Evolutionary conservation across 2,113 vertebrate species (phyloP).

Genomic region (Acrocephalus kingi): DNA sequence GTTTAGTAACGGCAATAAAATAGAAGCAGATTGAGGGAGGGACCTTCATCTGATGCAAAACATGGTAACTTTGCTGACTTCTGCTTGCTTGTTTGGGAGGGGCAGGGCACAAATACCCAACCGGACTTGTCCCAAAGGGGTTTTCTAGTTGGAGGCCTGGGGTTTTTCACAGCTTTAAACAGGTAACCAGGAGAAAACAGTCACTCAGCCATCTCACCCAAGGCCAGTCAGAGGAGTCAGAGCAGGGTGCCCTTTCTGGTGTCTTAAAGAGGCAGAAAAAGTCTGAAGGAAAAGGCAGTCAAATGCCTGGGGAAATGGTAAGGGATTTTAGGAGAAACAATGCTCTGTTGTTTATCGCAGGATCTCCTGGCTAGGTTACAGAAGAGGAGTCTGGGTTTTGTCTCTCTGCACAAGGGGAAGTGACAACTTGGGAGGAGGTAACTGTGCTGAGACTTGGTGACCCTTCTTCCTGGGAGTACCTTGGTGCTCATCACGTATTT

Average conservation of each 20-base stretch:
- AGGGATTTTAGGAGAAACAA: background rate
- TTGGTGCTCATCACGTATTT: background rate
- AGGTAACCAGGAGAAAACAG: background rate
- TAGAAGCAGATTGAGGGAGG: background rate
- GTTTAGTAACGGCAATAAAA: background rate
- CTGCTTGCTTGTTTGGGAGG: background rate
- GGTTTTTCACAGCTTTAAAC: background rate
- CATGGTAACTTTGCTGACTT: background rate
- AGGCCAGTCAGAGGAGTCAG: background rate
- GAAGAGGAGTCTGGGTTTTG: background rate
- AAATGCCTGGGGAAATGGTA: background rate
- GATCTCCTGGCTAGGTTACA: background rate
- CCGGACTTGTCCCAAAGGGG: rapidly evolving
- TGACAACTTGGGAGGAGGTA: background rate
- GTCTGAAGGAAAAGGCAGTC: background rate
- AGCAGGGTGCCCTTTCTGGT: background rate
- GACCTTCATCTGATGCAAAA: background rate
- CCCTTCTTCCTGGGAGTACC: background rate
- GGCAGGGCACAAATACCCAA: background rate
- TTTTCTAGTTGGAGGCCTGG: background rate
- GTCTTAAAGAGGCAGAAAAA: background rate
- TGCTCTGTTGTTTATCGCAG: background rate
- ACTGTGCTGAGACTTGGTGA: background rate
- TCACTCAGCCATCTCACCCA: background rate
- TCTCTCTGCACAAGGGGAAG: background rate